Conservation (phyloP, 2,888 invertebrate species). For the Stenichneumon culpator region DNA sequence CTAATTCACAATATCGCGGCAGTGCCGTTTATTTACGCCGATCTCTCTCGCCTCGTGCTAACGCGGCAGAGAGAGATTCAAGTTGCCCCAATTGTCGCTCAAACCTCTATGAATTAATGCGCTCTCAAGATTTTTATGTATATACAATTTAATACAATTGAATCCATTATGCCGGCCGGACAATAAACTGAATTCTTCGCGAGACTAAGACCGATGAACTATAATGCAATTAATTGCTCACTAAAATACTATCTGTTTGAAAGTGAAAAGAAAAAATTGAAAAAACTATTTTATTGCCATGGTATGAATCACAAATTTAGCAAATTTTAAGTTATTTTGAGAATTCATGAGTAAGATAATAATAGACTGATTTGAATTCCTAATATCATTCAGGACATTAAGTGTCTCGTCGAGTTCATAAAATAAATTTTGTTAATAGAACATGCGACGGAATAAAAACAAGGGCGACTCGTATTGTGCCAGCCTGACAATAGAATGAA, state of each 20-base stretch:
- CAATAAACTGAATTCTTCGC: neutral
- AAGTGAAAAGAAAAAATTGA: neutral
- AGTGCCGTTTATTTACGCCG: slow-evolving; percentile 53
- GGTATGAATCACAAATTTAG: no score
- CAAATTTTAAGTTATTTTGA: no score
- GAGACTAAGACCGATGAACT: neutral
- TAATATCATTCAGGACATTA: no score
- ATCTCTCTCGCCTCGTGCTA: slow-evolving; percentile 45
- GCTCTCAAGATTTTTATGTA: neutral
- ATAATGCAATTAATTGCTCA: neutral
- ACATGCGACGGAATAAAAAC: no score
- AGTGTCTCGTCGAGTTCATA: neutral
- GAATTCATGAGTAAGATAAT: no score
- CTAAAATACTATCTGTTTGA: neutral
- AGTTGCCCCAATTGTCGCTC: slow-evolving; percentile 36
- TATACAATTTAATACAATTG: neutral
- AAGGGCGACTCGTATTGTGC: neutral
- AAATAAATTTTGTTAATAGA: neutral
- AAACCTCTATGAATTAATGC: slow-evolving; percentile 25
- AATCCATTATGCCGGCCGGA: neutral
- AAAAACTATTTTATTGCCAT: neutral
- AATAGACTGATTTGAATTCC: no score
- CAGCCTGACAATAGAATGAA: neutral
- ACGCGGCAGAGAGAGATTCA: slow-evolving; percentile 34
- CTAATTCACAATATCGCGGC: slow-evolving; percentile 55